Evolutionary conservation across 2,888 invertebrate species (phyloP).

Genomic region (Nemoura dubitans): DNA sequence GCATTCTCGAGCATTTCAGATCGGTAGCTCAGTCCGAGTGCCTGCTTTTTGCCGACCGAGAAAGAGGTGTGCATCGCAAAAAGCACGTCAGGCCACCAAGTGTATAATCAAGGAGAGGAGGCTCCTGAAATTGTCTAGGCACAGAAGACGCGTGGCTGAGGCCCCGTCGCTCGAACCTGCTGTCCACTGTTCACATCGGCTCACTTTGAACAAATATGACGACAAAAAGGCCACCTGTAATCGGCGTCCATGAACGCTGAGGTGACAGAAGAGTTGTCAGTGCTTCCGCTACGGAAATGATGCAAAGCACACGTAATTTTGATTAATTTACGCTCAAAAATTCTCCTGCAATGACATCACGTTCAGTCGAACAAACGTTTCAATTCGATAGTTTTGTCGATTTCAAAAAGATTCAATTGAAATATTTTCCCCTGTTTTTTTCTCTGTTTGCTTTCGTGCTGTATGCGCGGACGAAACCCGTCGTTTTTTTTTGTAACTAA

Average conservation of each 20-base stretch:
- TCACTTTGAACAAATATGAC: too few relatives aligned
- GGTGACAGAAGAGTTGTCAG: neutral
- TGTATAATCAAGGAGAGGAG: constrained; percentile 46
- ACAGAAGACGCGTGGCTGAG: neutral
- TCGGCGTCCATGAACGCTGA: neutral
- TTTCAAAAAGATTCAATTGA: neutral
- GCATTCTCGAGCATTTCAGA: neutral
- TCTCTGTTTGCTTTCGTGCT: neutral
- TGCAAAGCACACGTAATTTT: neutral
- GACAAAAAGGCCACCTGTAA: neutral
- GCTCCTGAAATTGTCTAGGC: constrained; percentile 21
- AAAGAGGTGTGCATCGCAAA: neutral
- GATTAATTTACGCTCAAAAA: neutral
- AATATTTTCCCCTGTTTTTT: neutral
- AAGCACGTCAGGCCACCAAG: constrained; percentile 1
- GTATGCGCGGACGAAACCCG: neutral
- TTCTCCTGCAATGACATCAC: neutral
- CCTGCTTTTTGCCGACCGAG: neutral
- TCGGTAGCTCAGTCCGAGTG: neutral
- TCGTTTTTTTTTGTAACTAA: neutral
- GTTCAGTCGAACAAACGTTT: neutral
- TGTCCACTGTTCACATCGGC: neutral
- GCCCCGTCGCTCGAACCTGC: neutral
- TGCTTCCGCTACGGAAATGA: neutral
- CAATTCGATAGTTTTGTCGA: neutral